Conservation (phyloP, 2,888 invertebrate species). For the Cantharis rustica region DNA sequence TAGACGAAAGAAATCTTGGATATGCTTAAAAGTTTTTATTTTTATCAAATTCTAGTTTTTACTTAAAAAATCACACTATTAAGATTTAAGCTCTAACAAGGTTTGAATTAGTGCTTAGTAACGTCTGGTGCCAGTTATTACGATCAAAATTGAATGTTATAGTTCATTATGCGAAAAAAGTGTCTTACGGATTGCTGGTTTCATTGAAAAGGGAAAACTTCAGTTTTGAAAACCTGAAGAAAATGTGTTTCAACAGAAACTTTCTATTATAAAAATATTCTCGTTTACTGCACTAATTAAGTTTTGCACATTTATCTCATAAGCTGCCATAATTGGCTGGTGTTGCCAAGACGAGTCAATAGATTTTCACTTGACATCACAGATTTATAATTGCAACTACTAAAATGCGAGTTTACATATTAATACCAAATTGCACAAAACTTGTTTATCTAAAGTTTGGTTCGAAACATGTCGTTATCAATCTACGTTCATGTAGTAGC, state of each 20-base stretch:
- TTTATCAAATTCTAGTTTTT: too few species aligned
- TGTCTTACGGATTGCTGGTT: neutral
- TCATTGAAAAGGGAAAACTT: neutral
- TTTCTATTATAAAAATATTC: neutral
- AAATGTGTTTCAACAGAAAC: neutral
- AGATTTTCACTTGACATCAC: neutral
- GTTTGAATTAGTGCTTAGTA: too few species aligned
- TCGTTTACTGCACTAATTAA: neutral
- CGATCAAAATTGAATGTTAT: too few species aligned
- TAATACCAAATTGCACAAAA: neutral
- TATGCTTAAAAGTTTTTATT: neutral
- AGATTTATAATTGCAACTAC: neutral
- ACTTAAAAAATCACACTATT: too few species aligned
- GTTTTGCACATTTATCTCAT: neutral
- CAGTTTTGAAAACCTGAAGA: neutral
- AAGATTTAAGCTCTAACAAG: too few species aligned
- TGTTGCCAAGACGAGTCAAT: neutral
- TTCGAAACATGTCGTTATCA: slow-evolving; percentile 17
- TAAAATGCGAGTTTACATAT: neutral
- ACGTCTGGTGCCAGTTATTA: too few species aligned
- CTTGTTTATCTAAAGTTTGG: slow-evolving; percentile 6
- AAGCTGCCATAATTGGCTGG: neutral
- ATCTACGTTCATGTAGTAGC: neutral
- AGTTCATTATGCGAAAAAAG: neutral
- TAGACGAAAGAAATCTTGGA: neutral